Conservation (phyloP, 2,797 vertebrate species). For the Helostoma temminkii region DNA sequence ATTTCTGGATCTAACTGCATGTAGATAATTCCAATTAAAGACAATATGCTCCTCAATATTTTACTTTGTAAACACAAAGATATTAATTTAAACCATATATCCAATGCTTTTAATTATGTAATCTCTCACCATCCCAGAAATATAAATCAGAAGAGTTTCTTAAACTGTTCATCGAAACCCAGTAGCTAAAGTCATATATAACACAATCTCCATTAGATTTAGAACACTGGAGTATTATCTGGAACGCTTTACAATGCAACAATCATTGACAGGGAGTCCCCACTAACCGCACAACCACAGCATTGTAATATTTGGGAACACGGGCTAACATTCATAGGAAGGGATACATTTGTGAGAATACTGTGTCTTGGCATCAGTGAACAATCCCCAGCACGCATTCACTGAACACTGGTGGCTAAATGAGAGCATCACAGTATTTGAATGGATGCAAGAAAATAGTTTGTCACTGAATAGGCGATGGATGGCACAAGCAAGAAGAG, state of each 20-base stretch:
- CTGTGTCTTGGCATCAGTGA: conserved; percentile 46
- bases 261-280: conserved; percentile 61
- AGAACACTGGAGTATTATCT: conserved; percentile 36
- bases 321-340: conserved; percentile 55
- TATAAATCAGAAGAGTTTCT: conserved; percentile 13
- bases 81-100: conserved; percentile 4
- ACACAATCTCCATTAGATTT: conserved; percentile 43
- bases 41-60: neutral
- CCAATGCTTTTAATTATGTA: neutral
- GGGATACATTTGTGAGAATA: conserved; percentile 28
- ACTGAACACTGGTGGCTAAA: conserved; percentile 38
- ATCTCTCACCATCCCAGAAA: neutral
- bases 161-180: conserved; percentile 15
- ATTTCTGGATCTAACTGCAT: too few species aligned
- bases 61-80: neutral
- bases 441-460: conserved; percentile 50
- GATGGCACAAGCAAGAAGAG: conserved; percentile 54
- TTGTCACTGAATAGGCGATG: conserved; percentile 45
- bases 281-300: conserved; percentile 32
- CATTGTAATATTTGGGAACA: conserved; percentile 47
- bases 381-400: conserved; percentile 42
- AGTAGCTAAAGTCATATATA: conserved; percentile 6
- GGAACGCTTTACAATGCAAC: conserved; percentile 42
- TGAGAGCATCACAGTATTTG: conserved; percentile 39
- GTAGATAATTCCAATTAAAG: neutral